These are phyloP conservation scores for Ammodramus savannarum DNA, from an alignment of 2,113 vertebrate genomes.

Conservation along the genomic window DNA sequence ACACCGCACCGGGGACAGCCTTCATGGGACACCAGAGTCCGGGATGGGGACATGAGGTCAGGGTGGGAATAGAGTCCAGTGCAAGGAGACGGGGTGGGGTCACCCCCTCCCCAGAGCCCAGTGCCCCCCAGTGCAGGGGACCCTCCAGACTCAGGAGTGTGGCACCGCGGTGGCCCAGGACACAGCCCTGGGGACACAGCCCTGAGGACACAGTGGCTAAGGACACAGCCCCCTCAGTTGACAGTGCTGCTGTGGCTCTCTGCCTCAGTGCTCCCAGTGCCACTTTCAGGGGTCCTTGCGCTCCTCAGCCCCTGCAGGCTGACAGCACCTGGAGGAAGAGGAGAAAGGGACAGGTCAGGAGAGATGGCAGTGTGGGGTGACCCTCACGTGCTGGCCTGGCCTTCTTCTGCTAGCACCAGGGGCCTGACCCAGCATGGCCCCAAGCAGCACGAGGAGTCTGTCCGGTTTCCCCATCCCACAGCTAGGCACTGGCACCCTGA, in stretches of 20 bases:
- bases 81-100: neutral
- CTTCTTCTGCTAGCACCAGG: neutral
- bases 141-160: neutral
- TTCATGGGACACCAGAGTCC: neutral
- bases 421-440: neutral
- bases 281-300: accelerated
- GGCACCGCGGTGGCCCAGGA: accelerated
- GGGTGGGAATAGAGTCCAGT: neutral
- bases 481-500: neutral
- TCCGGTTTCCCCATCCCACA: neutral
- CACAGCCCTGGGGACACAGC: neutral
- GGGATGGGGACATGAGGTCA: neutral
- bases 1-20: neutral
- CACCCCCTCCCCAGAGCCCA: neutral
- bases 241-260: neutral
- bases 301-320: neutral
- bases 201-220: neutral
- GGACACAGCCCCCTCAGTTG: neutral
- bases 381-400: accelerated
- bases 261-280: accelerated
- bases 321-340: neutral
- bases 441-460: accelerated
- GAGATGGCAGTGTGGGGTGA: neutral
- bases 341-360: neutral
- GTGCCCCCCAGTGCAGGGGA: neutral